Evolutionary conservation across 2,797 vertebrate genomes (phyloP), one percentile per base, ranked within the genome.

Genomic region (Bradypodion ventrale): DNA sequence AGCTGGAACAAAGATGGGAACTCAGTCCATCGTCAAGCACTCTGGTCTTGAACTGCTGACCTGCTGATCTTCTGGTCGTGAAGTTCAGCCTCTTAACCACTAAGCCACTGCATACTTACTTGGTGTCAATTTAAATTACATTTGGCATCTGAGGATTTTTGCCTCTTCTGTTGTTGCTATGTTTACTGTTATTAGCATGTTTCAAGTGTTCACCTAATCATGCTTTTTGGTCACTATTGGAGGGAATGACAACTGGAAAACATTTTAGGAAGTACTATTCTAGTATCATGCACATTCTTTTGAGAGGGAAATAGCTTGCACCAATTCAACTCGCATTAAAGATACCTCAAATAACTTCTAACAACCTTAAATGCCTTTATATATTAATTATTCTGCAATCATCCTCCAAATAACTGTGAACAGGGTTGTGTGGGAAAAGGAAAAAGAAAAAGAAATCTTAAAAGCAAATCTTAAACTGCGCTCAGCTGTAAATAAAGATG

Each of bases 331-430:
- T 69, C 75, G 78, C 23, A 62, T 83, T 60, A 83, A 70, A 62
- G 40, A 65, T 62, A 56, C 40, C 52, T 21, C 77, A 78, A 70
- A 78, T 83, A 83, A 83, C 4, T 78, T 69, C 52, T 72, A 72
- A 72, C 27, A 72, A 44, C 37, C 79, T 72, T 23, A 78, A 62
- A 35, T 70, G 70, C 56, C 29, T 62, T 70, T 70, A 77, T 77
- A 44, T 84, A 78, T 70, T 84, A 62, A 78, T 78, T 78, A 62
- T n/a, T 59, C 66, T 70, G 65, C 56, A 70, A 84, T 84, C 78
- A 70, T 84, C 23, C n/a, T 63, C 75, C 62, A 70, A 78, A 62
- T 84, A 84, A 84, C 78, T 84, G 75, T 66, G 70, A 78, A 75
- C 44, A 70, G 49, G 35, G 37, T 70, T 84, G 56, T 78, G 66